These are phyloP conservation scores for Megaceryle torquata DNA, from an alignment of 2,113 vertebrate genomes.

Conservation along the genomic window DNA sequence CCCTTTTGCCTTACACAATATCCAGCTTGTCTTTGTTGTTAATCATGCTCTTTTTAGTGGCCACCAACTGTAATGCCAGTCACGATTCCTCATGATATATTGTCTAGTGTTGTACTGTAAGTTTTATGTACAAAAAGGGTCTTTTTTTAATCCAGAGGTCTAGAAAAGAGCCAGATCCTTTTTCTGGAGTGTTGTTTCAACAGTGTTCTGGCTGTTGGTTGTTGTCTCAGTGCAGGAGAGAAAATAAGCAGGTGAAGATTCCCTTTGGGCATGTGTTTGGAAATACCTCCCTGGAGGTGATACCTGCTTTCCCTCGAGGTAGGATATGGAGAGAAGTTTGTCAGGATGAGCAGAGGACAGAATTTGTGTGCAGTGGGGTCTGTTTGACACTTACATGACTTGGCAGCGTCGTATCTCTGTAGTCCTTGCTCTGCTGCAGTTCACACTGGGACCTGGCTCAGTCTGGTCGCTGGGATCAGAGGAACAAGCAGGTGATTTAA, in stretches of 20 bases:
- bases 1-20: background rate
- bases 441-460: background rate
- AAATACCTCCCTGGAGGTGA: background rate
- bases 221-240: background rate
- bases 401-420: background rate
- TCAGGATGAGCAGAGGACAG: background rate
- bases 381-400: background rate
- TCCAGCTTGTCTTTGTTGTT: background rate
- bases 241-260: background rate
- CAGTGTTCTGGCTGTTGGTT: background rate
- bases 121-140: background rate
- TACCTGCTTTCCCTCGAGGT: background rate
- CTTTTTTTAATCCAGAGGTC: background rate
- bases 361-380: background rate
- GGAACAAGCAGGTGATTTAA: background rate
- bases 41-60: background rate
- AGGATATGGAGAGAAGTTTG: background rate
- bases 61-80: background rate
- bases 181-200: background rate
- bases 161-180: background rate
- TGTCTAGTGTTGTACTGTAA: background rate
- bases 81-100: background rate
- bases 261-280: background rate
- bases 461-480: background rate
- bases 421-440: background rate